Base-by-base conservation (phyloP, 1,140 invertebrate species). In the Periplaneta americana region DNA sequence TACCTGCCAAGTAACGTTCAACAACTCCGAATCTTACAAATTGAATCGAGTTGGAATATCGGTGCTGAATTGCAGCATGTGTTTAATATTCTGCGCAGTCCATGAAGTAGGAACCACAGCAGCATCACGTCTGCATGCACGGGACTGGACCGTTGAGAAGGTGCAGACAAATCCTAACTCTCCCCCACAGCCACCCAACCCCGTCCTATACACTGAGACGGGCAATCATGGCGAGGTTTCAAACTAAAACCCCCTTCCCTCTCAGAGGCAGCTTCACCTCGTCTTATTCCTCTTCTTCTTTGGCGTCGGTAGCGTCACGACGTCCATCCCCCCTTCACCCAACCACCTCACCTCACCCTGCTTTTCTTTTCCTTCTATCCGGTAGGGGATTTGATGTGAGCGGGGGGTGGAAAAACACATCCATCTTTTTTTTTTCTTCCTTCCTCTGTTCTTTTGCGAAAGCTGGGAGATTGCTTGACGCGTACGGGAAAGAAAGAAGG, bases 391-490 rank as follows among this genome's bases (percentile, higher is more conserved):
- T 66, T 66, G 48, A 66, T 66, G 48, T 66, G 48, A 66, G 48
- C 48, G 22, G 48, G 48, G 48, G 48, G 48, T 66, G 48, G 48
- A 66, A 66, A 66, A 66, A 66, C 48, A 66, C 48, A 66, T 66
- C 48, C 48, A 66, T 66, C 48, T 66, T 66, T 66, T 78, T 78
- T 78, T 37, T 78, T 78, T 75, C 74, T 75, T 75, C 34, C 77
- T 78, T 78, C 36, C 48, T 66, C 77, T 39, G 35, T 78, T 78
- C 39, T 78, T 78, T 78, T 28, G 77, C 77, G 39, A 36, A 37
- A 78, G 77, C 77, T 78, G 77, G 36, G 77, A 78, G 77, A 78
- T 78, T 78, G 77, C 77, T 78, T 11, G 39, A 48, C 34, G 39
- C n/a, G 77, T 36, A 78, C 35, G 34, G 77, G 22, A 78, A 78